A percentile compares a stretch with the other conserved stretches of the same genome.
These are phyloP conservation scores for Poecile atricapillus DNA, from an alignment of 2,113 vertebrate species.

Conservation along the genomic window DNA sequence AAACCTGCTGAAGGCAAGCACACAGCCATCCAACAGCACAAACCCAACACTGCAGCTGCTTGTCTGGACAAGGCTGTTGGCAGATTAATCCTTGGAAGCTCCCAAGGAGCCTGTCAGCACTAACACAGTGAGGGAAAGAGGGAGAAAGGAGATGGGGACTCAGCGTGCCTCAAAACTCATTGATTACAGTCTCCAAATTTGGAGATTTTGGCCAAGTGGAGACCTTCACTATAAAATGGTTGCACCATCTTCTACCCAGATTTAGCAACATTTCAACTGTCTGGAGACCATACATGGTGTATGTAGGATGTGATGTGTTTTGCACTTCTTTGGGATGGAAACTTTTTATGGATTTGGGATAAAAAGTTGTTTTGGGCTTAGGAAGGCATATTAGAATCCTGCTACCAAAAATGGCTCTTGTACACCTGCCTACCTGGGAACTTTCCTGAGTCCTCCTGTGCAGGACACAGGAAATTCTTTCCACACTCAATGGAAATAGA, in stretches of 20 bases:
- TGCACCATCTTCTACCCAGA: not conserved
- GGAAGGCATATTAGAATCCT: not conserved
- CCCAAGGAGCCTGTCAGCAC: not conserved
- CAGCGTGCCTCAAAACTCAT: not conserved
- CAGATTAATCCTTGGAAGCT: not conserved
- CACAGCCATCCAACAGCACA: not conserved
- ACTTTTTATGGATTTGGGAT: not conserved
- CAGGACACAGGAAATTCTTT: not conserved
- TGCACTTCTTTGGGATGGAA: not conserved
- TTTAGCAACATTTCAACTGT: not conserved
- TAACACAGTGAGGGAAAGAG: not conserved
- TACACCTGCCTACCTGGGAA: not conserved
- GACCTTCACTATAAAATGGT: not conserved
- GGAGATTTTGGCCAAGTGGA: not conserved
- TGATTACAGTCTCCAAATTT: not conserved
- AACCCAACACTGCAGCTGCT: not conserved
- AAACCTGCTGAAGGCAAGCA: not conserved
- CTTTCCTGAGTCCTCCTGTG: not conserved
- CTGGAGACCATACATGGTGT: accelerated
- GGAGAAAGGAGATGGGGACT: not conserved
- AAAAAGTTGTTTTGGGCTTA: not conserved
- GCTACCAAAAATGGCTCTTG: not conserved
- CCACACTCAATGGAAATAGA: not conserved
- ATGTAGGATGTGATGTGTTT: accelerated
- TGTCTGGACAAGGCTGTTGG: not conserved